These are phyloP conservation scores for Haemorhous mexicanus DNA, from an alignment of 2,113 vertebrate genomes.

Conservation along the genomic window DNA sequence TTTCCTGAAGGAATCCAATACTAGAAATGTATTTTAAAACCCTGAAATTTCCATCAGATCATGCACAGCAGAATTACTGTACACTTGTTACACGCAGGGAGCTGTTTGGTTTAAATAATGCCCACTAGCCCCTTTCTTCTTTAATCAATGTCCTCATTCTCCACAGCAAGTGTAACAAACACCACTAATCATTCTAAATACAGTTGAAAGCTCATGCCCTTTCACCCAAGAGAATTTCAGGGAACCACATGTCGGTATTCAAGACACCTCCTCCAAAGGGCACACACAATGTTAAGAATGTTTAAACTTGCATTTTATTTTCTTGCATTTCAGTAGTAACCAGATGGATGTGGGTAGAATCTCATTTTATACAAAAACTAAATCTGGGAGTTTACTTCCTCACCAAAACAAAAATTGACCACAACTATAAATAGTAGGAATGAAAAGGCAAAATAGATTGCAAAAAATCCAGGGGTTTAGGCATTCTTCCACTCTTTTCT, in stretches of 20 bases:
- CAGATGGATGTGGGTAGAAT: not conserved
- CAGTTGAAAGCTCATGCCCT: not conserved
- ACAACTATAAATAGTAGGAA: not conserved
- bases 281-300: not conserved
- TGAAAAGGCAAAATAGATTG: not conserved
- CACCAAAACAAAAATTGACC: not conserved
- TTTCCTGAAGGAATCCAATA: not conserved
- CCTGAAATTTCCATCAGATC: not conserved
- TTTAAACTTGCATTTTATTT: not conserved
- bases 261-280: not conserved
- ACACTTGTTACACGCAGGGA: not conserved
- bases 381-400: not conserved
- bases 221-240: not conserved
- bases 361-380: not conserved
- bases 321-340: not conserved
- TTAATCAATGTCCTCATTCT: slow-evolving; percentile 6
- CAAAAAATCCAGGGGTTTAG: not conserved
- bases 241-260: not conserved
- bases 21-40: not conserved
- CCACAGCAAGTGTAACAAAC: not conserved
- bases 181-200: not conserved
- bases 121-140: not conserved
- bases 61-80: not conserved
- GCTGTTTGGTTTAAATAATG: not conserved
- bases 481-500: not conserved